Base-by-base conservation (phyloP, 2,888 invertebrate species). In the Lycia hirtaria region DNA sequence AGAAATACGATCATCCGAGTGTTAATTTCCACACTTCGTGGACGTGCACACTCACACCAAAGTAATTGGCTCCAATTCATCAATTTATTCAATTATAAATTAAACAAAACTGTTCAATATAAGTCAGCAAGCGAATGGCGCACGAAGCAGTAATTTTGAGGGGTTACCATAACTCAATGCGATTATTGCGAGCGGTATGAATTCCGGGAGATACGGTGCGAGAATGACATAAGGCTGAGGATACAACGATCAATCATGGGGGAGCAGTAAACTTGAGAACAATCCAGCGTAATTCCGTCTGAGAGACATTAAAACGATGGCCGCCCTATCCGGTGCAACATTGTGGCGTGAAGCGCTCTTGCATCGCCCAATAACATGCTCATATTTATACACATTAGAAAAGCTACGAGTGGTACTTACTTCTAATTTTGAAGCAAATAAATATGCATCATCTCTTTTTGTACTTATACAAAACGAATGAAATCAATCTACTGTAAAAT, bases 261-360 rank as follows among this genome's bases (percentile, higher is more conserved):
- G 82, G 84, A 80, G 90, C 88, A 87, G 85, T 92, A 92, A 92
- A 92, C 78, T 78, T 80, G 89, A 90, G 91, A 92, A 92, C 91
- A 92, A 92, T 91, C 89, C 91, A 84, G 91, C 89, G 91, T 92
- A 91, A 91, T 91, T 92, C 91, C 91, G 90, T 86, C 88, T 79
- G 87, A 87, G 84, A 81, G 90, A 92, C 91, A 91, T 92, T 92
- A 92, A 92, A 89, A 90, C 85, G 81, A 84, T 87, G 78, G 85
- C 86, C 88, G 90, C 90, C 91, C 90, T 90, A 91, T 92, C 91
- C 91, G 91, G 91, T 85, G 89, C 89, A 90, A 92, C 91, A 89
- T 80, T 87, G 91, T 91, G 75, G 82, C 76, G 61, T 65, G 72
- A 69, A 67, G 44, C 72, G 73, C 69, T 68, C 67, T 65, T 71